Percentiles rank a stretch among this genome's conserved stretches.
Evolutionary conservation across 2,797 vertebrate species (phyloP).

Genomic region (Oreortyx pictus): DNA sequence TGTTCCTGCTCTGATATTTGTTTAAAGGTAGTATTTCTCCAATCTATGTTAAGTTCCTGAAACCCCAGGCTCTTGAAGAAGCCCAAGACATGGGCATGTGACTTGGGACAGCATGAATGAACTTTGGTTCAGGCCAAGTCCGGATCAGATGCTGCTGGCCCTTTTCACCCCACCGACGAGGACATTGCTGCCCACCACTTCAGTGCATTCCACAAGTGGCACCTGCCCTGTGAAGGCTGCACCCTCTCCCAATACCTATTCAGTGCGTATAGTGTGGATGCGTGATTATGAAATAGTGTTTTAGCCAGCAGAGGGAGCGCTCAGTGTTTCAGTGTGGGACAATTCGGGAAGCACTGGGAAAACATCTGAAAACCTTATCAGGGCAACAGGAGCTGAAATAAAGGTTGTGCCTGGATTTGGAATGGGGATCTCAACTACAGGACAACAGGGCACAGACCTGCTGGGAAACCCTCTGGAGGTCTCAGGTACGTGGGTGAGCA

Average conservation of each 20-base stretch:
- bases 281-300: background rate
- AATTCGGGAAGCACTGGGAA: rapidly evolving
- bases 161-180: background rate
- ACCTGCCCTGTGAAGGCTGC: background rate
- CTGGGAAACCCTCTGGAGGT: background rate
- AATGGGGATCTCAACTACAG: background rate
- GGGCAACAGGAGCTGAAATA: rapidly evolving
- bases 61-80: background rate
- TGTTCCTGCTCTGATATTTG: background rate
- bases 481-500: rapidly evolving
- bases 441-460: background rate
- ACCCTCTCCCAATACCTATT: background rate
- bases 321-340: background rate
- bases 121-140: too few species aligned
- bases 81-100: background rate
- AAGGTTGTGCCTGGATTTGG: background rate
- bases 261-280: rapidly evolving
- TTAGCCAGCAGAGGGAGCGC: conserved; percentile 53
- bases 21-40: background rate
- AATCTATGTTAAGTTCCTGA: background rate
- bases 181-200: background rate
- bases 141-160: background rate
- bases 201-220: background rate
- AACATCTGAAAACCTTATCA: rapidly evolving
- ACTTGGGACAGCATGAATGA: background rate